These are phyloP conservation scores for Whitmania pigra DNA, from an alignment of 1,140 invertebrate species.

Conservation along the genomic window DNA sequence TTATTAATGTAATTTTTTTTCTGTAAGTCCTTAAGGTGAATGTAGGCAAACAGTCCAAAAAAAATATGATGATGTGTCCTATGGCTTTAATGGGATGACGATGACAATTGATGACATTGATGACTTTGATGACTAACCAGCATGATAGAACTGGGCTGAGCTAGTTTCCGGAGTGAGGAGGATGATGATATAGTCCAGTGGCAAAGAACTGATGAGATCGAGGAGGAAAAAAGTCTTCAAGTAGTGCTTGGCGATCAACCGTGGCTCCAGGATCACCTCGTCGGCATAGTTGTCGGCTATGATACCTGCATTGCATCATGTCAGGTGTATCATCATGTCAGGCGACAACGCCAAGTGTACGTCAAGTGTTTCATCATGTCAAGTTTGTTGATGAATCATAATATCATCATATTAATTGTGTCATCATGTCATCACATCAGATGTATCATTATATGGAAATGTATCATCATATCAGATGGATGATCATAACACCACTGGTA, in stretches of 20 bases:
- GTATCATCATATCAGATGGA: too few relatives aligned
- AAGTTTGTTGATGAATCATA: too few relatives aligned
- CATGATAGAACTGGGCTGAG: conserved; percentile 2
- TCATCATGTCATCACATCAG: too few relatives aligned
- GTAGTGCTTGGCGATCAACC: conserved; percentile 94
- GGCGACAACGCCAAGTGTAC: too few relatives aligned
- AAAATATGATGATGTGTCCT: not conserved
- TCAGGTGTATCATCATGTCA: not conserved
- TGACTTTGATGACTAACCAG: not conserved
- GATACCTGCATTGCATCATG: conserved; percentile 59
- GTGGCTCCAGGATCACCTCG: conserved; percentile 87
- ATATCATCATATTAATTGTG: too few relatives aligned
- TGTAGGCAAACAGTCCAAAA: too few relatives aligned
- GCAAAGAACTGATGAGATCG: conserved; percentile 95
- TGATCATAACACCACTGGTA: too few relatives aligned
- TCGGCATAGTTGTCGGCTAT: conserved; percentile 96
- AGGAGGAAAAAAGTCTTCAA: conserved; percentile 98
- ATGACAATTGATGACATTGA: not conserved
- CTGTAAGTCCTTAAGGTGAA: too few relatives aligned
- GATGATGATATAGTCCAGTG: conserved; percentile 85
- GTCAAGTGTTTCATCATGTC: not conserved
- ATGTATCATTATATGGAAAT: too few relatives aligned
- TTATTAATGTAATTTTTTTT: too few relatives aligned
- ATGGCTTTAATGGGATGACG: not conserved
- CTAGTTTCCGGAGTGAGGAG: conserved; percentile 4